Evolutionary conservation across 2,113 vertebrate species (phyloP), one percentile per base, ranked within the genome.

Genomic region (Uria lomvia): DNA sequence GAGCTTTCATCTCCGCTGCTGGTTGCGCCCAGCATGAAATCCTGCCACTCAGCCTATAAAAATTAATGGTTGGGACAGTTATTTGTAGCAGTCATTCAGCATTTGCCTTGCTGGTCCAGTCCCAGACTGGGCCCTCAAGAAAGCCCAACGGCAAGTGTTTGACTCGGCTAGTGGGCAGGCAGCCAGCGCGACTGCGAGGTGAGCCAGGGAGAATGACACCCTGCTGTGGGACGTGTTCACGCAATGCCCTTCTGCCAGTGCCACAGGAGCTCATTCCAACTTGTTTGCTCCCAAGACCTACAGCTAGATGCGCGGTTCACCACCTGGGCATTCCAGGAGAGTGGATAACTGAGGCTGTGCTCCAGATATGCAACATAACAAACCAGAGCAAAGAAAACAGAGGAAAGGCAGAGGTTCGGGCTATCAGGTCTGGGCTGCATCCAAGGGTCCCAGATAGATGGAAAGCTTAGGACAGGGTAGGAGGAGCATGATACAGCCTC

Each of bases 51-150:
- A 68, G 56, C 53, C 83, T 72, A 36, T 59, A 91, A 68, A 92
- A 95, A 91, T 19, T 72, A 68, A 79, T 38, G 49, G 80, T 18
- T 58, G 91, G 95, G 92, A 83, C 87, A 95, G 87, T 85, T 87
- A 81, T 84, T 83, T 89, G 77, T 42, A 58, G 72, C 88, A 92
- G 58, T 53, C 40, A 27, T 62, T 83, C 81, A 87, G 58, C 45
- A 45, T 79, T 94, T 86, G 53, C 83, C 86, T 86, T 87, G 65
- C 80, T 75, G 84, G 49, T 58, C 59, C 34, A 36, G 53, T 38
- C 70, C 62, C 66, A 70, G 66, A n/a, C 49, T 45, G 11, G 7
- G 15, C 38, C 59, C 49, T 85, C 56, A 89, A 87, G 86, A 89
- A 71, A 92, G 47, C 16, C 52, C 70, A 38, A 1, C 4, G 43